Base-by-base conservation (phyloP, 64 coral and sea anemone genomes). In the Montipora cactus region DNA sequence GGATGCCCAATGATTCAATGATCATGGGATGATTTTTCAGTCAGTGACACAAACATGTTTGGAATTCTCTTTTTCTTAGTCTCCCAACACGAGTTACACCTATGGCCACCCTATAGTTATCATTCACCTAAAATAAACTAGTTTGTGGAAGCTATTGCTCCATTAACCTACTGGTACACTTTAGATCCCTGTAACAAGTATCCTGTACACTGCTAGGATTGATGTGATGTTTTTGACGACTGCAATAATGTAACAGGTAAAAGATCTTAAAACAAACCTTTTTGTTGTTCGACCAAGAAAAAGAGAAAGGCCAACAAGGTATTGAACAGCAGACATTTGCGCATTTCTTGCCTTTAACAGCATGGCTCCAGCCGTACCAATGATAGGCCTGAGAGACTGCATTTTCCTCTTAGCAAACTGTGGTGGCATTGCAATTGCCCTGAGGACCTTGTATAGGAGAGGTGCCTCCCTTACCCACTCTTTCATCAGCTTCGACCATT, bases 241-340 rank as follows among this genome's bases (percentile, higher is more conserved):
- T 21, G 70, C 70, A 74, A 74, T 74, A 44, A 74, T 74, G 70
- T 74, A 25, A 74, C 70, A 74, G 8, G 70, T 74, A 74, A 74
- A 74, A 44, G 25, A 74, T 74, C 70, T 22, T 74, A 74, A 71
- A 74, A 74, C 70, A 22, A 74, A 74, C 70, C 70, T 74, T 74
- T 74, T 74, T 74, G 23, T 74, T 74, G 70, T 74, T 74, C 70
- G 70, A 74, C 71, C 71, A 74, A 74, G 71, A 74, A 74, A 74
- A 74, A 74, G 71, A 74, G 71, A 74, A 74, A 74, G 71, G 71
- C n/a, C 71, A 44, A 74, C 71, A 74, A 74, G 71, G 71, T 74
- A 44, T 74, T 74, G 71, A 74, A 74, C 0, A 74, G 71, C 71
- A 74, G 71, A 74, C 71, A 74, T 74, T 74, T 74, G 71, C 3